Base-by-base conservation (phyloP, 2,113 vertebrate genomes). In the Dolichallabes microphthalmus region DNA sequence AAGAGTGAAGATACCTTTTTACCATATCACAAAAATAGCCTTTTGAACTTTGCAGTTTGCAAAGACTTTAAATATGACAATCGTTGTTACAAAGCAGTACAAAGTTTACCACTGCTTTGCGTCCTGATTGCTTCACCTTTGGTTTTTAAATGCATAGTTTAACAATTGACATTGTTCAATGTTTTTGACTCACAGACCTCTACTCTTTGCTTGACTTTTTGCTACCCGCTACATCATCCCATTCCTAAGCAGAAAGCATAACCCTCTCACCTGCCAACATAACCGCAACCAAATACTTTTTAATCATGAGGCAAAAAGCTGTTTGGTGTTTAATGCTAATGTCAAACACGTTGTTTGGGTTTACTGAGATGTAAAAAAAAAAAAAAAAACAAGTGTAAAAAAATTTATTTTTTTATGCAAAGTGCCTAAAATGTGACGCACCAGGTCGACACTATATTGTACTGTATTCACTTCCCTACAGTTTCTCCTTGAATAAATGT, bases 361-460 rank as follows among this genome's bases (percentile, higher is more conserved):
- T 78, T 89, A 84, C 82, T 73, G 32, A 57, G 74, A 85, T 84
- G 80, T 84, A 83, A 88, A 87, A 90, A 87, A 86, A 76, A 55
- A 73, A 53, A 90, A 64, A 39, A 45, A 45, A 45, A 45, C 6
- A 45, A 45, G 0, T n/a, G n/a, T n/a, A 45, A 45, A 45, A 6
- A 45, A 4, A 45, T 8, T 45, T 91, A 86, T 89, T 90, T 91
- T 90, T 91, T 89, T 91, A 91, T 91, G 85, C 90, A 39, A 93
- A 93, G 93, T 93, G 93, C 93, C 93, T 93, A 88, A 91, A 90
- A 89, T 87, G 89, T 93, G 87, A 87, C 89, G 85, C 88, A 85
- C 87, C 91, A 91, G 90, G 87, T 92, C 87, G 89, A 92, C 90
- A 89, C 84, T 90, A 90, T 90, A 90, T 91, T 92, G 90, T 93